A percentile compares a stretch with the other conserved stretches of the same genome.
Conservation (phyloP, 92 coral and sea anemone genomes). For the Palythoa grandis region DNA sequence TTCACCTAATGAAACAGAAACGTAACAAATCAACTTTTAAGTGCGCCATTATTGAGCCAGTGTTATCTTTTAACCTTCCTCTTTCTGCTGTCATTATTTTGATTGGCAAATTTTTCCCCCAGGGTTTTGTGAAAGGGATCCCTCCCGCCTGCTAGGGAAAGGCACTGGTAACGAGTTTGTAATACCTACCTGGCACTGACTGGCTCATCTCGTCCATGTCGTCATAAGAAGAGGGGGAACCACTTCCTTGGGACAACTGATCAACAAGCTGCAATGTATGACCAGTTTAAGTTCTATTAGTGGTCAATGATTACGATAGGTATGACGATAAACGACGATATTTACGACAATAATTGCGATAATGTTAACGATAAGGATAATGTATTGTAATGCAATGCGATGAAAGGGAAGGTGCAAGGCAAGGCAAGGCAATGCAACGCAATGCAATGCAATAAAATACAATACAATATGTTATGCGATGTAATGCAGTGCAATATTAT, state of each 20-base stretch:
- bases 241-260: slow-evolving; percentile 77
- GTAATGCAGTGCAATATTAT: not conserved
- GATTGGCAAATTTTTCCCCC: no score
- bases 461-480: not conserved
- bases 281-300: not conserved
- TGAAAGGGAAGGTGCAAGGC: no score
- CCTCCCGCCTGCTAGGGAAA: not conserved
- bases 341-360: not conserved
- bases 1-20: no score
- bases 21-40: no score
- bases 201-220: slow-evolving; percentile 62
- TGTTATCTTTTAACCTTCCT: no score
- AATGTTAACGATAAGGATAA: not conserved
- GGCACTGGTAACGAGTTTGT: not conserved
- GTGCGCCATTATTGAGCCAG: no score
- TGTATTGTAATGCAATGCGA: not conserved
- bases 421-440: no score
- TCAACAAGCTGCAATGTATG: slow-evolving; percentile 69
- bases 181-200: slow-evolving; percentile 25
- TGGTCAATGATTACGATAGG: not conserved
- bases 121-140: no score
- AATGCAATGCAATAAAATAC: no score
- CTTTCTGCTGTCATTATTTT: no score
- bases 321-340: not conserved
- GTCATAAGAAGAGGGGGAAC: slow-evolving; percentile 65